Percentiles rank a stretch among this genome's conserved stretches.
Conservation (phyloP, 2,113 vertebrate species). For the Actenoides hombroni region DNA sequence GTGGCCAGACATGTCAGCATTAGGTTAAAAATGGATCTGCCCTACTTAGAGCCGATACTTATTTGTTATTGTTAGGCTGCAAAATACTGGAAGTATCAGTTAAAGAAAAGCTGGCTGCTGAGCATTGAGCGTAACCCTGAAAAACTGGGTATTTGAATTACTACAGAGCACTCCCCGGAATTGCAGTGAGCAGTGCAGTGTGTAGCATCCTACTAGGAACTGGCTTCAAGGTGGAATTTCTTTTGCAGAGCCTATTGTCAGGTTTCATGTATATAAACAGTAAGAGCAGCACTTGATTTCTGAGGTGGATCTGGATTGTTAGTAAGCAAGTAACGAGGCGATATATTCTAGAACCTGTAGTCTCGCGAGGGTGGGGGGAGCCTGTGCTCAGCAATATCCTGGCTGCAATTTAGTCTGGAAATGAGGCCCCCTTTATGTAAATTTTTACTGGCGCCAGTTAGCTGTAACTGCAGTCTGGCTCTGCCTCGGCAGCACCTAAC, state of each 20-base stretch:
- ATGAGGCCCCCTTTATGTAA: conserved; percentile 69
- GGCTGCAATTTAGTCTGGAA: conserved; percentile 42
- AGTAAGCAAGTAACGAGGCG: conserved; percentile 5
- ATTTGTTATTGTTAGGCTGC: not conserved
- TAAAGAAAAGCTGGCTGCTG: not conserved
- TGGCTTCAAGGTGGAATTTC: not conserved
- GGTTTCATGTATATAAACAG: not conserved
- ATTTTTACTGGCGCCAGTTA: conserved; percentile 70
- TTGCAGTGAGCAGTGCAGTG: not conserved
- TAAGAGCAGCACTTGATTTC: not conserved
- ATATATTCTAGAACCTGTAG: conserved; percentile 63
- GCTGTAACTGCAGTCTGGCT: conserved; percentile 69
- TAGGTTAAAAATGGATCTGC: not conserved
- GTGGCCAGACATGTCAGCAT: not conserved
- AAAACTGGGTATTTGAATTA: not conserved
- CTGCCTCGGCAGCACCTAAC: conserved; percentile 52
- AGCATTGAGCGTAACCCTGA: not conserved
- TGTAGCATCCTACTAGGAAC: not conserved
- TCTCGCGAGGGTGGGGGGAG: not conserved
- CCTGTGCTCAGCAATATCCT: conserved; percentile 23
- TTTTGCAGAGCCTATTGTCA: not conserved
- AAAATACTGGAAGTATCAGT: not conserved
- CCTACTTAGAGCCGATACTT: not conserved
- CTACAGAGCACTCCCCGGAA: not conserved
- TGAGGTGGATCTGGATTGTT: conserved; percentile 9